Evolutionary conservation across 2,888 invertebrate species (phyloP), one percentile per base, ranked within the genome.

Genomic region (Dasysyrphus tricinctus): DNA sequence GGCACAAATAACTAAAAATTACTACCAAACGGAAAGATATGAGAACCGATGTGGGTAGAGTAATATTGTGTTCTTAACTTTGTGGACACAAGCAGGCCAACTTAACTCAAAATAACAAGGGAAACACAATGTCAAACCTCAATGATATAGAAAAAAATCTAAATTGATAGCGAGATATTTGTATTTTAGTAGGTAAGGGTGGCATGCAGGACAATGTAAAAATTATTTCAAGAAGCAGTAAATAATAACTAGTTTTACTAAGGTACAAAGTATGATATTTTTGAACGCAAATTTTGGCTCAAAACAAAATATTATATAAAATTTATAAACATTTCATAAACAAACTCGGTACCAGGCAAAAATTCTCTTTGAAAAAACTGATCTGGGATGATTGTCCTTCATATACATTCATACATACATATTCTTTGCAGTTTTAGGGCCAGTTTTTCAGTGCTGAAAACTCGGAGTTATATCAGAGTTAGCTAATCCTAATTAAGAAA

Each of bases 21-120:
- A 67, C 67, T 67, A 67, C 49, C 34, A 49, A 67, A 67, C 67
- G 49, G 16, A 49, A 67, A 11, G 16, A 67, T 67, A 49, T 49
- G 49, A 67, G 3, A 29, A 61, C 49, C 67, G 32, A 12, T 65
- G 49, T 16, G 4, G 54, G 14, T 54, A 14, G 59, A 39, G 37
- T 32, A 54, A 16, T 57, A 1, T 51, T 51, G 29, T 14, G 3
- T 29, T 54, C 1, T 54, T 29, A 54, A 29, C 54, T 5, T 51
- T 24, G 51, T 51, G 32, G 54, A 54, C 14, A 32, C 34, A 57
- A 37, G 3, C 16, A 16, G 32, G 16, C 11, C 12, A 57, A 57
- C 16, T 57, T 16, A 57, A 57, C 34, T 34, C 11, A 56, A 56
- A 56, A 57, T 19, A 57, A 57, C 5, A 57, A 57, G 34, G 57